A percentile compares a stretch with the other conserved stretches of the same genome.
These are phyloP conservation scores for Gymnarchus niloticus DNA, from an alignment of 2,113 vertebrate genomes.

Conservation along the genomic window DNA sequence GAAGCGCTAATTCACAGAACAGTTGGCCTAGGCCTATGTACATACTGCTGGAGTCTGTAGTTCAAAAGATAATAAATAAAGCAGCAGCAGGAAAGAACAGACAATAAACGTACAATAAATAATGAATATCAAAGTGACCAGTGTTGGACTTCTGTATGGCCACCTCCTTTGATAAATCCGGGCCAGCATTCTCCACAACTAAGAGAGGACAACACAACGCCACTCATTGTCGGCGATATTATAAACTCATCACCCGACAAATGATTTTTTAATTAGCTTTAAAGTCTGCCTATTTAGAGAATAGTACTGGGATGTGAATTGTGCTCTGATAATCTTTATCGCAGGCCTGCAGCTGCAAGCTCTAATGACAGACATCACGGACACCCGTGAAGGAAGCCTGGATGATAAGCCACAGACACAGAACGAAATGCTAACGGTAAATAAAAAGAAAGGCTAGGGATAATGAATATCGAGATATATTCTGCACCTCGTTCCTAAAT, in stretches of 20 bases:
- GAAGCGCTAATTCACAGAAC: no score
- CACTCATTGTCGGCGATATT: slow-evolving; percentile 63
- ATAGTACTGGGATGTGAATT: slow-evolving; percentile 70
- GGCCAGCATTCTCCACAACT: not conserved
- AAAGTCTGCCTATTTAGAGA: slow-evolving; percentile 79
- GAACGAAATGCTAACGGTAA: slow-evolving; percentile 72
- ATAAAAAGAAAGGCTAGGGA: slow-evolving; percentile 59
- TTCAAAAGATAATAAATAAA: no score
- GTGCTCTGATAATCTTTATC: slow-evolving; percentile 77
- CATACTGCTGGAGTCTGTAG: no score
- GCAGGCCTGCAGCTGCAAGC: slow-evolving; percentile 71
- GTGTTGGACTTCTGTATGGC: not conserved
- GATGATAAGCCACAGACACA: slow-evolving; percentile 59
- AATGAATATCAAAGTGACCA: no score
- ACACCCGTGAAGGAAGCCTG: slow-evolving; percentile 71
- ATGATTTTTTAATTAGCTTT: slow-evolving; percentile 86
- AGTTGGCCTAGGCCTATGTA: no score
- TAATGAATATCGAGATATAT: slow-evolving; percentile 50
- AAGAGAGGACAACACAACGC: slow-evolving; percentile 47
- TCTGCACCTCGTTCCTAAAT: slow-evolving; percentile 1
- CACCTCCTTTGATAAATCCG: not conserved
- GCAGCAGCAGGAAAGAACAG: no score
- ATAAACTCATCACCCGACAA: slow-evolving; percentile 80
- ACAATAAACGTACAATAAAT: no score
- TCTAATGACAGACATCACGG: slow-evolving; percentile 75